phyloP scores from a whole-genome alignment of 2,888 invertebrate species.

The Tinea trinotella region DNA sequence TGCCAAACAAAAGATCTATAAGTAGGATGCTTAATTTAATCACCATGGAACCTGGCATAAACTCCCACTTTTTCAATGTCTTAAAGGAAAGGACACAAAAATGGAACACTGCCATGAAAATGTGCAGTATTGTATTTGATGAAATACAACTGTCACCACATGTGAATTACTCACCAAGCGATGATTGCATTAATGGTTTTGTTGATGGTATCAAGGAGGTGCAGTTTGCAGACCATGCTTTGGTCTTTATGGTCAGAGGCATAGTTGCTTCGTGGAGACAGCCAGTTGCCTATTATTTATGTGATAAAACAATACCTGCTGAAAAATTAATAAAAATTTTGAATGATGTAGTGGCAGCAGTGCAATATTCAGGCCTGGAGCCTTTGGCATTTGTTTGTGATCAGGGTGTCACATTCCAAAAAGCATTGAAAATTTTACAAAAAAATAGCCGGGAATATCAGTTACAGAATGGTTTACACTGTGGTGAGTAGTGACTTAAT shows the following conservation, averaged over 20 bases:
- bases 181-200: slow-evolving; percentile 24
- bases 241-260: slow-evolving; percentile 27
- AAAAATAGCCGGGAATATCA: neutral
- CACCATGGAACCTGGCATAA: neutral
- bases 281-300: slow-evolving; percentile 26
- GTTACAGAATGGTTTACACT: neutral
- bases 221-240: slow-evolving; percentile 24
- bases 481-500: no score
- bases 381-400: slow-evolving; percentile 1
- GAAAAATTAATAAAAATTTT: neutral
- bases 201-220: slow-evolving; percentile 21
- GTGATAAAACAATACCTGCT: slow-evolving; percentile 25
- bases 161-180: slow-evolving; percentile 22
- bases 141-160: slow-evolving; percentile 25
- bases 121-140: slow-evolving; percentile 27
- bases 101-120: slow-evolving; percentile 22
- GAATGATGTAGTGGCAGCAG: neutral
- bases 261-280: slow-evolving; percentile 25
- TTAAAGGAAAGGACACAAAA: slow-evolving; percentile 17
- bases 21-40: neutral
- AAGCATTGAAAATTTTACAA: neutral
- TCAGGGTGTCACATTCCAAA: slow-evolving; percentile 7
- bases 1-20: neutral
- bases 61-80: neutral
- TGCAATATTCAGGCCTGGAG: neutral